phyloP scores from a whole-genome alignment of 2,888 invertebrate species.

The Netelia inedita region DNA sequence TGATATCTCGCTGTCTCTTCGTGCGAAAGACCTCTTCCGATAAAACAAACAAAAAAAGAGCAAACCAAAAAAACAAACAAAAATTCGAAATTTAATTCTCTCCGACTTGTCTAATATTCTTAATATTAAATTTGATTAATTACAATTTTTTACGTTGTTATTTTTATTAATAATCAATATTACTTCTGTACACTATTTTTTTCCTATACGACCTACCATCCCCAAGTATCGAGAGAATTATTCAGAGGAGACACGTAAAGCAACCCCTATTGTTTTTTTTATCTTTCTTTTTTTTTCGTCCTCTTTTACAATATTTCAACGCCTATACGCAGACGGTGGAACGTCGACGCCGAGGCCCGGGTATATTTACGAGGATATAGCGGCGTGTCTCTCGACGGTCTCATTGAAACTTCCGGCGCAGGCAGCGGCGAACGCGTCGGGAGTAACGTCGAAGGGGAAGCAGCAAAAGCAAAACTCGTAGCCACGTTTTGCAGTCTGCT shows the following conservation, averaged over 20 bases:
- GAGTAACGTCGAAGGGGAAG: slow-evolving; percentile 58
- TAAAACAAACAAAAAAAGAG: not conserved
- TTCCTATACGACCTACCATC: not conserved
- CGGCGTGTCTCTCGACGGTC: slow-evolving; percentile 70
- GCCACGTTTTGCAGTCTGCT: slow-evolving; percentile 54
- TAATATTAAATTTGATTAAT: not conserved
- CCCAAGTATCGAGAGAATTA: not conserved
- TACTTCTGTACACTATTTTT: not conserved
- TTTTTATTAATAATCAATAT: not conserved
- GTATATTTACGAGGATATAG: slow-evolving; percentile 79
- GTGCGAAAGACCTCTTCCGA: slow-evolving; percentile 25
- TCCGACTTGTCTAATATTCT: not conserved
- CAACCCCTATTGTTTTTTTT: slow-evolving; percentile 11
- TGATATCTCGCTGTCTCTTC: slow-evolving; percentile 7
- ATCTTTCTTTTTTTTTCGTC: not conserved
- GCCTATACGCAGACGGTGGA: slow-evolving; percentile 20
- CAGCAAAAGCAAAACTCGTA: slow-evolving; percentile 42
- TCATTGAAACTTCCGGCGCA: slow-evolving; percentile 82
- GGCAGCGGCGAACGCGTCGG: slow-evolving; percentile 61
- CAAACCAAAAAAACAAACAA: not conserved
- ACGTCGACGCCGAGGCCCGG: slow-evolving; percentile 35
- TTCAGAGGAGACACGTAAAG: slow-evolving; percentile 4
- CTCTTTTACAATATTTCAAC: slow-evolving; percentile 15
- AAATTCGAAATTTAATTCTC: not conserved
- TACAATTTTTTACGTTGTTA: not conserved